Percentiles rank a stretch among this genome's conserved stretches.
phyloP scores from a whole-genome alignment of 2,113 vertebrate genomes.

The Numida meleagris region DNA sequence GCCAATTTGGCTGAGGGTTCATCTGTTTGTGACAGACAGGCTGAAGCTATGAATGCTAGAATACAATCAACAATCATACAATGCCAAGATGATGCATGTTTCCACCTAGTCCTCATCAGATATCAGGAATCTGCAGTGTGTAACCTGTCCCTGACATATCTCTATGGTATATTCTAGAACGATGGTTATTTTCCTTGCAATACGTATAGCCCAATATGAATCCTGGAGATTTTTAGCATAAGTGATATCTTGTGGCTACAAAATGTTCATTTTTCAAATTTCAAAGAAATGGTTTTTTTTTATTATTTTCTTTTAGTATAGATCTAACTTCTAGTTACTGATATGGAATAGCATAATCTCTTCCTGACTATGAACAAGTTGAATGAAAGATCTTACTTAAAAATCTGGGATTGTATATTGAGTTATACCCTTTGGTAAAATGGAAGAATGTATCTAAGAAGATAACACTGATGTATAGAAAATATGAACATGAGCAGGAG shows the following conservation, averaged over 20 bases:
- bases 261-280: not conserved
- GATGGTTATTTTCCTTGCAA: not conserved
- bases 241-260: not conserved
- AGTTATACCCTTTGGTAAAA: not conserved
- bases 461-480: not conserved
- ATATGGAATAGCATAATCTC: not conserved
- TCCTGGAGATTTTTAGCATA: not conserved
- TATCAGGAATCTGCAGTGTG: not conserved
- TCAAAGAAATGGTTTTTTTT: not conserved
- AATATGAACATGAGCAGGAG: not conserved
- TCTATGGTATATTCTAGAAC: not conserved
- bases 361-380: not conserved
- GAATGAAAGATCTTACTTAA: not conserved
- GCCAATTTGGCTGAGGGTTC: not conserved
- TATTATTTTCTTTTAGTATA: not conserved
- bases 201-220: not conserved
- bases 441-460: not conserved
- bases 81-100: not conserved
- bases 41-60: not conserved
- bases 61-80: not conserved
- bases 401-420: not conserved
- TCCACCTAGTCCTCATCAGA: not conserved
- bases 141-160: not conserved
- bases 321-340: not conserved
- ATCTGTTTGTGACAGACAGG: not conserved